These are phyloP conservation scores for Hippocampus guttulatus DNA, from an alignment of 2,113 vertebrate genomes.

Conservation along the genomic window DNA sequence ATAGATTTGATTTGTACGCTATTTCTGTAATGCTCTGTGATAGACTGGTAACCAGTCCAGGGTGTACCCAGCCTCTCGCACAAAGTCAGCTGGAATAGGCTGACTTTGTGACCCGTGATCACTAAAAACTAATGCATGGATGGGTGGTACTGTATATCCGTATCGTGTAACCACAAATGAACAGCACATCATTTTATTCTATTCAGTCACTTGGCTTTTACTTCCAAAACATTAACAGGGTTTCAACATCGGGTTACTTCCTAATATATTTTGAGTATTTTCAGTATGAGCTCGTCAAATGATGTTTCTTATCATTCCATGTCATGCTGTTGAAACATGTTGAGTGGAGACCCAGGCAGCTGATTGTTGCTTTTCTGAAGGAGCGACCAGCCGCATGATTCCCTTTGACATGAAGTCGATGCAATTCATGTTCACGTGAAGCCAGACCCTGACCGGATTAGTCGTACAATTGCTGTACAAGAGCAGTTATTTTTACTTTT, in stretches of 20 bases:
- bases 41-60: background rate
- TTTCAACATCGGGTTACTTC: background rate
- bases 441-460: slow-evolving; percentile 37
- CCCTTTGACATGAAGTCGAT: slow-evolving; percentile 9
- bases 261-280: background rate
- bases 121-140: background rate
- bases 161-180: background rate
- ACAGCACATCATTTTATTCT: background rate
- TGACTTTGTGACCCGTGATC: too few species aligned
- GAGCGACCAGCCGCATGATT: slow-evolving; percentile 31
- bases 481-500: slow-evolving; percentile 64
- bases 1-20: background rate
- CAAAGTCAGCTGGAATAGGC: background rate
- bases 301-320: background rate
- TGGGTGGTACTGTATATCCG: background rate
- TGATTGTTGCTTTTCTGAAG: slow-evolving; percentile 2
- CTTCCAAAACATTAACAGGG: background rate
- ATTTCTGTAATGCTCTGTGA: background rate
- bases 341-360: background rate
- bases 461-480: slow-evolving; percentile 40
- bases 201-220: background rate
- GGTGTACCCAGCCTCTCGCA: too few species aligned
- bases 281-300: background rate
- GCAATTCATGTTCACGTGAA: slow-evolving; percentile 33
- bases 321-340: background rate